Percentiles rank a stretch among this genome's conserved stretches.
Evolutionary conservation across 1,140 invertebrate species (phyloP).

Genomic region (Penaeus chinensis): DNA sequence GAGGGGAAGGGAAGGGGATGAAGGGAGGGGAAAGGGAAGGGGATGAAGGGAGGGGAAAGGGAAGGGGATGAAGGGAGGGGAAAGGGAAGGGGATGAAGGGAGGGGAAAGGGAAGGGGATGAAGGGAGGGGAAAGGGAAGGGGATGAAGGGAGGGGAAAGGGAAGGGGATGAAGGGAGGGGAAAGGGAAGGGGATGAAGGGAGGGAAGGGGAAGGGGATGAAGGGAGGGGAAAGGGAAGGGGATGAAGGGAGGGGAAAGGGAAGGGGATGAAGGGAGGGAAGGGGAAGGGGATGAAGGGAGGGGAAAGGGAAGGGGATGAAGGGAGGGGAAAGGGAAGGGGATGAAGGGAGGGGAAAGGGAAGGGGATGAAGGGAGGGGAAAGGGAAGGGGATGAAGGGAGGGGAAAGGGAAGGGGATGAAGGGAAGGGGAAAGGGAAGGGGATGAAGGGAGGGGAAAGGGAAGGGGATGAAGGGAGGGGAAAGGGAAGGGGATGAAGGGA

Average conservation of each 20-base stretch:
- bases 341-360: slow-evolving; percentile 4
- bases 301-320: no score
- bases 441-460: slow-evolving; percentile 1
- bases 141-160: not conserved
- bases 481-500: slow-evolving; percentile 6
- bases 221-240: slow-evolving; percentile 1
- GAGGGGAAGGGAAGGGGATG: no score
- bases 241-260: no score
- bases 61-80: not conserved
- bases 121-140: not conserved
- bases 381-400: not conserved
- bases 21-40: no score
- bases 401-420: not conserved
- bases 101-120: not conserved
- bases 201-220: no score
- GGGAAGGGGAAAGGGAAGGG: no score
- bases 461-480: not conserved
- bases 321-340: no score
- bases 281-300: slow-evolving; percentile 2
- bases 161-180: slow-evolving; percentile 1
- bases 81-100: no score
- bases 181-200: slow-evolving; percentile 3
- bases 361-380: slow-evolving; percentile 2
- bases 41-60: no score
- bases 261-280: no score